Base-by-base conservation (phyloP, 2,797 vertebrate species). In the Eurystomus glaucurus region DNA sequence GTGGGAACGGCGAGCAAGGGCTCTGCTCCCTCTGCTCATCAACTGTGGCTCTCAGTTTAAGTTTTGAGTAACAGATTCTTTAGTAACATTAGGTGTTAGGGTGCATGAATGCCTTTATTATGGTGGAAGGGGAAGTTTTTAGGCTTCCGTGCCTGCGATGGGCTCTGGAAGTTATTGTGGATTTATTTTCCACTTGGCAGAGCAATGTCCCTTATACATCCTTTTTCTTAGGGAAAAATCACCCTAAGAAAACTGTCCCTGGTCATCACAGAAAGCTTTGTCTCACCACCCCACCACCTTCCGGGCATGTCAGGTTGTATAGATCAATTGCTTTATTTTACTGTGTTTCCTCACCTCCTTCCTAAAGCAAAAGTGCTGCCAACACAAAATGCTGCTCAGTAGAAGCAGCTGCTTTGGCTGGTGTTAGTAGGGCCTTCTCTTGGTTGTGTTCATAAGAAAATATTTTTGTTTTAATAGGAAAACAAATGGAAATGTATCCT, bases 401-500 rank as follows among this genome's bases (percentile, higher is more conserved):
- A 33, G 48, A 88, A 79, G 83, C 70, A 95, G 65, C 90, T 96
- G 88, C 64, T 85, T 92, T 91, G 75, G 75, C 43, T 92, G 51
- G 46, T 91, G 69, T 82, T 97, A 84, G 62, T 7, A 82, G 54
- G 58, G 50, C 69, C 58, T 94, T 94, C 57, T 84, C 29, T 88
- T 90, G 54, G 57, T 97, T 96, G 93, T 95, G 65, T 92, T 61
- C 88, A 8, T 90, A 93, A 70, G 72, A 93, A 95, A 96, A 94
- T 96, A 94, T 94, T 97, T 97, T 95, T 96, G 90, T 79, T 96
- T 96, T 92, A 94, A 82, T 85, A 79, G 58, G 66, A 96, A 97
- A 97, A 96, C 93, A 94, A 85, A 88, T 92, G 85, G 66, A 94
- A 92, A 90, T 86, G 62, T 94, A 22, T 95, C 85, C 79, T 88